These are phyloP conservation scores for Helicolenus hilgendorfi DNA, from an alignment of 2,797 vertebrate genomes.

Conservation along the genomic window DNA sequence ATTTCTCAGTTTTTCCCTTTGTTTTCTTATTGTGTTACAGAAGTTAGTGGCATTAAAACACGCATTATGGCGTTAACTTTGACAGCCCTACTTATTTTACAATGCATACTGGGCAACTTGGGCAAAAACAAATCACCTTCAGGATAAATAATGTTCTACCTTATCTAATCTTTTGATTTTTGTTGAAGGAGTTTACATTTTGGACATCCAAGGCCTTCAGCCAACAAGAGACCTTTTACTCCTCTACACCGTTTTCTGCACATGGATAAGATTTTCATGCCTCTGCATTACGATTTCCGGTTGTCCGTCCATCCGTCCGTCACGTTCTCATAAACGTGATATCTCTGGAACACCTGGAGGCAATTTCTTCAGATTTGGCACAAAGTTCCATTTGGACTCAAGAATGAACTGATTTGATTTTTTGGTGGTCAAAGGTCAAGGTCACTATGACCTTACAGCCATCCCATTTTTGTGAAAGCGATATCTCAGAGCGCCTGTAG, in stretches of 20 bases:
- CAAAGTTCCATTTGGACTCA: too few relatives aligned
- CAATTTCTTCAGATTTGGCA: too few relatives aligned
- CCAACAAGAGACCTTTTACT: neutral
- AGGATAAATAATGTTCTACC: neutral
- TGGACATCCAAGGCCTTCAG: neutral
- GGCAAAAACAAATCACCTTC: neutral
- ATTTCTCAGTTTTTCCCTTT: too few relatives aligned
- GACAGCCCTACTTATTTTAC: neutral
- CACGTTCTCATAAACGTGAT: accelerated
- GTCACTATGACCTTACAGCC: too few relatives aligned
- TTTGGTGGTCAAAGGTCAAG: accelerated
- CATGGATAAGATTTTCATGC: neutral
- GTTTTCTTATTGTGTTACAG: too few relatives aligned
- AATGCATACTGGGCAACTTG: neutral
- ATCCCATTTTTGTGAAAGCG: too few relatives aligned
- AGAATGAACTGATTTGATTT: too few relatives aligned
- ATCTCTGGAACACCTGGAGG: too few relatives aligned
- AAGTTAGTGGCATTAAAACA: too few relatives aligned
- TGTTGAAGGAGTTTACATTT: neutral
- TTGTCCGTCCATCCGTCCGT: too few relatives aligned
- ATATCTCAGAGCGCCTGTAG: accelerated
- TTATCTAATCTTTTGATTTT: neutral
- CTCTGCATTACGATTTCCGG: accelerated
- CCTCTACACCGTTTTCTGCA: neutral
- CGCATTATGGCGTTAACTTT: too few relatives aligned